These are phyloP conservation scores for Phataginus tetradactyla DNA, from an alignment of 2,797 vertebrate species.

Conservation along the genomic window DNA sequence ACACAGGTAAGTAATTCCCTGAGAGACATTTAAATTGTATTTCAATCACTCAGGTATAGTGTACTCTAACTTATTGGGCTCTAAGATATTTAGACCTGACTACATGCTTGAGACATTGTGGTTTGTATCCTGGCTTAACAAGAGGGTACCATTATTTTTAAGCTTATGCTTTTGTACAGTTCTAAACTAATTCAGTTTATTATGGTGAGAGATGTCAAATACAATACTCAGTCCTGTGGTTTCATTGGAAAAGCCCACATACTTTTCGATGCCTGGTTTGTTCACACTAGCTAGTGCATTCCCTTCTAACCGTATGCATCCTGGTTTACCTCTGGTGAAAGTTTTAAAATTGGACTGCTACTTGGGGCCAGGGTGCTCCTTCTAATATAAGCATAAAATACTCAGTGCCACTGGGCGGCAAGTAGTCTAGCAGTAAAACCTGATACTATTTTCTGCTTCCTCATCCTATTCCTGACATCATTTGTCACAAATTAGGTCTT, in stretches of 20 bases:
- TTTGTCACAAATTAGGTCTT: not conserved
- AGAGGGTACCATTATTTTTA: not conserved
- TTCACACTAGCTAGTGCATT: not conserved
- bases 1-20: not conserved
- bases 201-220: not conserved
- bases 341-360: not conserved
- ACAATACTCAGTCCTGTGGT: not conserved
- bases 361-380: not conserved
- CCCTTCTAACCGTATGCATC: not conserved
- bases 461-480: not conserved
- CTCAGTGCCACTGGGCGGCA: not conserved
- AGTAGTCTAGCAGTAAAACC: not conserved
- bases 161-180: not conserved
- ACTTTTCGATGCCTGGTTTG: not conserved
- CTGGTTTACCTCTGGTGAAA: not conserved
- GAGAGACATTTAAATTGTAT: not conserved
- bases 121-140: not conserved
- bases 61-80: not conserved
- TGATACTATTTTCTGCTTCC: not conserved
- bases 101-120: not conserved
- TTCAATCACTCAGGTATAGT: not conserved
- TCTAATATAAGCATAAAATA: not conserved
- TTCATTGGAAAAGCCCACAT: not conserved
- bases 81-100: not conserved
- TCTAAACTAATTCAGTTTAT: not conserved